Percentiles rank a stretch among this genome's conserved stretches.
Evolutionary conservation across 2,797 vertebrate genomes (phyloP).

Genomic region (Poecilia gillii): DNA sequence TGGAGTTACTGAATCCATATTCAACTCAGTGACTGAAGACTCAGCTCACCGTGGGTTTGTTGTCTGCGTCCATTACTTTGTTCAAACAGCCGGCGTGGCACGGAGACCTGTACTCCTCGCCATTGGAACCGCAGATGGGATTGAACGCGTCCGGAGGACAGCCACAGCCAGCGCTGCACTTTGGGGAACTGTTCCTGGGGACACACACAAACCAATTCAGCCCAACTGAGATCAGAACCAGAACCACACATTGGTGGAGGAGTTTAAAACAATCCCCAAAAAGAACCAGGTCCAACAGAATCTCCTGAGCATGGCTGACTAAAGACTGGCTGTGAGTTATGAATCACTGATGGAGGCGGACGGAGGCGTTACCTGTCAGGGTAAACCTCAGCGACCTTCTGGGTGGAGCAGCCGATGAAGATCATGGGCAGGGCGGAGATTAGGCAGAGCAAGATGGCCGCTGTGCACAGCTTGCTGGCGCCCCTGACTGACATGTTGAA

Average conservation of each 20-base stretch:
- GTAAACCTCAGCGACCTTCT: constrained; percentile 75
- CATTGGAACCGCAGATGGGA: constrained; percentile 86
- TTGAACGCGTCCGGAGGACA: constrained; percentile 84
- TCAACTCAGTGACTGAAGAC: not conserved
- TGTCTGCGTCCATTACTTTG: accelerated
- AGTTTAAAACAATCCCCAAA: not conserved
- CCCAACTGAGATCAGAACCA: not conserved
- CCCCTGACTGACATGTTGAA: constrained; percentile 79
- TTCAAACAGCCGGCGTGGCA: constrained; percentile 87
- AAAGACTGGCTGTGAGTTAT: not conserved
- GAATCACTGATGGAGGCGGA: too few relatives aligned
- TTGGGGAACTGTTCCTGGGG: not conserved
- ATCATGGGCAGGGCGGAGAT: constrained; percentile 82
- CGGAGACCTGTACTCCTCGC: constrained; percentile 86
- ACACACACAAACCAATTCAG: not conserved
- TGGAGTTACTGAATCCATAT: not conserved
- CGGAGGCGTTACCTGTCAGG: constrained; percentile 37
- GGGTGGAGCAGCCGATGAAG: constrained; percentile 89
- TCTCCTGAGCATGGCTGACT: not conserved
- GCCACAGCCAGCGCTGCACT: constrained; percentile 74
- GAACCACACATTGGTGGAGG: not conserved
- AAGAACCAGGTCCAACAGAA: not conserved
- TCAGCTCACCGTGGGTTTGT: constrained; percentile 39
- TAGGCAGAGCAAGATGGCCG: constrained; percentile 76
- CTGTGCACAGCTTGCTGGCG: constrained; percentile 79